Percentiles rank a stretch among this genome's conserved stretches.
These are phyloP conservation scores for Homarus americanus DNA, from an alignment of 1,140 invertebrate species.

Conservation along the genomic window DNA sequence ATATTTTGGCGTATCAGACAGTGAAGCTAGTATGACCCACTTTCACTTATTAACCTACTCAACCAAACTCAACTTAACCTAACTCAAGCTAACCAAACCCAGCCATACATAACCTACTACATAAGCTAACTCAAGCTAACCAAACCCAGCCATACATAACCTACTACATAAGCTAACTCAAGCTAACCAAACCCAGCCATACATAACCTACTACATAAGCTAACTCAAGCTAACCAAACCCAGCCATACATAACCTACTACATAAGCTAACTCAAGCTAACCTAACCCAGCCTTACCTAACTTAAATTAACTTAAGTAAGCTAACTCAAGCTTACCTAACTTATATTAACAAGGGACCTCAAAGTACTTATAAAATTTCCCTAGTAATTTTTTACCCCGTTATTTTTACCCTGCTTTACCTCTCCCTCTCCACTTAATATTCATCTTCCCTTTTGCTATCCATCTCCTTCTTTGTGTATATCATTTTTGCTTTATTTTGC, in stretches of 20 bases:
- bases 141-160: no score
- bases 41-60: background rate
- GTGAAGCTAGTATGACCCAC: background rate
- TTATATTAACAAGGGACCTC: background rate
- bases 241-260: no score
- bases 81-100: no score
- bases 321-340: background rate
- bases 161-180: no score
- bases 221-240: no score
- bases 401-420: background rate
- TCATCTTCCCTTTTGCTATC: background rate
- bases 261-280: background rate
- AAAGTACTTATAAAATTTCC: no score
- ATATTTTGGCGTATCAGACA: background rate
- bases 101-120: no score
- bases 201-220: no score
- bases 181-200: no score
- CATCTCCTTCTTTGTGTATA: constrained; percentile 5
- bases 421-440: background rate
- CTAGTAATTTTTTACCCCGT: background rate
- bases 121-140: no score
- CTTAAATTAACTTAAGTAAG: background rate
- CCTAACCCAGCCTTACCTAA: background rate
- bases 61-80: no score
- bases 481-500: background rate